A percentile compares a stretch with the other conserved stretches of the same genome.
Conservation (phyloP, 2,113 vertebrate species). For the Aphyosemion australe region DNA sequence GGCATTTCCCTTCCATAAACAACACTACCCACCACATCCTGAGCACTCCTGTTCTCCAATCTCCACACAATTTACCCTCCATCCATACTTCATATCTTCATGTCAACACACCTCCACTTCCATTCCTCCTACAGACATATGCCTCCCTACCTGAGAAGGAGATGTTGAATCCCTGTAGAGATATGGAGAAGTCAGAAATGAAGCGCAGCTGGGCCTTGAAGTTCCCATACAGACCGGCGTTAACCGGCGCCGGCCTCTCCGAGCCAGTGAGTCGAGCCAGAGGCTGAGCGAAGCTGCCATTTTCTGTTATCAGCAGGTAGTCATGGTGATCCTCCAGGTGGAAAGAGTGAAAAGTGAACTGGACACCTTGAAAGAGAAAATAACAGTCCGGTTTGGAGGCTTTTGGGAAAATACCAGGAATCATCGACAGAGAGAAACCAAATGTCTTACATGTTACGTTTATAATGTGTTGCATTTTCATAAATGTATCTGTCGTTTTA, state of each 20-base stretch:
- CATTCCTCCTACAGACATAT: not conserved
- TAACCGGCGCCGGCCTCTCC: constrained; percentile 71
- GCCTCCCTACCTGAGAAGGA: constrained; percentile 75
- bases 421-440: not conserved
- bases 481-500: not conserved
- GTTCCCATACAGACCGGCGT: constrained; percentile 81
- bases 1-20: constrained; percentile 4
- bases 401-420: constrained; percentile 3
- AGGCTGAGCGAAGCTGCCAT: constrained; percentile 78
- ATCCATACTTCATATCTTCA: constrained; percentile 9
- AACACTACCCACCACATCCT: constrained; percentile 23
- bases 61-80: constrained; percentile 5
- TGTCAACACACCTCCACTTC: not conserved
- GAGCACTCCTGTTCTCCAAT: constrained; percentile 4
- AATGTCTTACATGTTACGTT: not conserved
- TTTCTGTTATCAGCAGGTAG: constrained; percentile 83
- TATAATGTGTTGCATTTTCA: not conserved
- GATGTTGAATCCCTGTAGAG: constrained; percentile 83
- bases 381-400: not conserved
- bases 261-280: constrained; percentile 80
- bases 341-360: constrained; percentile 82
- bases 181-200: constrained; percentile 84
- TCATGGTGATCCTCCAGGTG: constrained; percentile 83
- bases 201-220: constrained; percentile 83
- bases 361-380: constrained; percentile 71